Evolutionary conservation across 2,113 vertebrate genomes (phyloP), one percentile per base, ranked within the genome.

Genomic region (Aptenodytes forsteri): DNA sequence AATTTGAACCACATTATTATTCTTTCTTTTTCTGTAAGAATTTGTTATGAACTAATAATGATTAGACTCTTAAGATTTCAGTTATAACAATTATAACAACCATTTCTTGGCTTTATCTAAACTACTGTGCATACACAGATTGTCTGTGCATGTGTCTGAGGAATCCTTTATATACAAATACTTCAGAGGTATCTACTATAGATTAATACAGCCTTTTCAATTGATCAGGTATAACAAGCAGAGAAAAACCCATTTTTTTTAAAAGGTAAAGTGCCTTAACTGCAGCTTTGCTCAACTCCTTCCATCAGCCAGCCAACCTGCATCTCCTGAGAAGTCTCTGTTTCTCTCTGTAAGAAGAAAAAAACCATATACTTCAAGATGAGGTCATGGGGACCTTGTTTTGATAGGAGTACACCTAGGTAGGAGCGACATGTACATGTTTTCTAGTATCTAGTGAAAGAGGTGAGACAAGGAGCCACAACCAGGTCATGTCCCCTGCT

Each of bases 401-500:
- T 79, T 59, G 3, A 38, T 40, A 62, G 30, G 12, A 69, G 5
- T 36, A 76, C 16, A 66, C 2, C 10, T 76, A 9, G 17, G 10
- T 23, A 66, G 18, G 46, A 80, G 10, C 40, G 11, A 66, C 9
- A n/a, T 18, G 16, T 47, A 27, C 11, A 49, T 14, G 2, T 38
- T 67, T 87, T 83, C 44, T 69, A 40, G 2, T 54, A 67, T 25
- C 27, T 55, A n/a, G 20, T 66, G 61, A 66, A 91, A 71, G 30
- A 71, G 11, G 13, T 62, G 26, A 76, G 29, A 83, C 13, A 61
- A 59, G 42, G 6, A 52, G 16, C 6, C 56, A 71, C 52, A 76
- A 27, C 2, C 15, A 54, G 56, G 22, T 61, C 40, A 69, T 0
- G 1, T 47, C 5, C 5, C 25, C 32, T 8, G 2, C 23, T 32